Base-by-base conservation (phyloP, 2,113 vertebrate genomes). In the Bambusicola thoracicus region DNA sequence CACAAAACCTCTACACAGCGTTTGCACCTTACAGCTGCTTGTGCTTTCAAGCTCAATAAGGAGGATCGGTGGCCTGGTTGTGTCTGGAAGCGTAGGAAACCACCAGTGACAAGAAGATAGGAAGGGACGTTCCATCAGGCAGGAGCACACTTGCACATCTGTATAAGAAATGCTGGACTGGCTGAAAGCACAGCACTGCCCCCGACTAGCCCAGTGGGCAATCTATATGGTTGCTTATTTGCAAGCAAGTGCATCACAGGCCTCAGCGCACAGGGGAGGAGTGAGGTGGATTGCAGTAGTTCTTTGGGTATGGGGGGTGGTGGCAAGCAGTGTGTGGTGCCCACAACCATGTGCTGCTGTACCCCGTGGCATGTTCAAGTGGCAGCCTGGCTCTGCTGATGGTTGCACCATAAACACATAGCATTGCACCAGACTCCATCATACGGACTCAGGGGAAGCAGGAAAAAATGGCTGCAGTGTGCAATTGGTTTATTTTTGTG, bases 161-260 rank as follows among this genome's bases (percentile, higher is more conserved):
- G 21, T 25, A 21, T 30, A 6, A 70, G 38, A 65, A 65, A 14
- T 41, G 13, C 10, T 58, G 74, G 29, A 46, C 32, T 29, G 40
- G 13, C 53, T 32, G 27, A 81, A 48, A 62, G 11, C 16, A 5
- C 0, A 2, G 51, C 6, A 9, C 0, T 74, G 22, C 3, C 5
- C 7, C 6, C 6, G 3, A 36, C 27, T 4, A 17, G 7, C 48
- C 4, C 0, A 16, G 3, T 14, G 49, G 21, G 38, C n/a, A 13
- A 11, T 34, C 55, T 6, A 4, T 1, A 13, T 34, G 24, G 3
- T 34, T 10, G 17, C 18, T 5, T 25, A 19, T 5, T 49, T 48
- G 20, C 15, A 21, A 7, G 2, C 0, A 0, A 51, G 13, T 9
- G 27, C 8, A 5, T 30, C 51, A 16, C 16, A 56, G 8, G 36